Evolutionary conservation across 1,140 invertebrate species (phyloP).

Genomic region (Drosophila ficusphila): DNA sequence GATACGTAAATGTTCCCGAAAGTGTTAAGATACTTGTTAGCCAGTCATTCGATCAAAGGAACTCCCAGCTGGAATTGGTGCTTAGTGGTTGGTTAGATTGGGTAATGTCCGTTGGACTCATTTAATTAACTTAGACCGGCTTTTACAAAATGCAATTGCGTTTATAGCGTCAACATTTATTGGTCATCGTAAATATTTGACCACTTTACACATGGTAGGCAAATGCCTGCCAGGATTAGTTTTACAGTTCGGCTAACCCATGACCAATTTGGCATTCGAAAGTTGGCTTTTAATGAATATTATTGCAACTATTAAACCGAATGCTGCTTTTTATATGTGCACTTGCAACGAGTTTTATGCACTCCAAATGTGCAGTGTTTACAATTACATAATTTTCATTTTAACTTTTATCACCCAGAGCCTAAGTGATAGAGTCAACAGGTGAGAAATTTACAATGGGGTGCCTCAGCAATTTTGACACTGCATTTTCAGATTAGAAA

Average conservation of each 20-base stretch:
- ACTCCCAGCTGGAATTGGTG: constrained; percentile 16
- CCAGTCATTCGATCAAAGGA: constrained; percentile 8
- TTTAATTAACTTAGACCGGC: neutral
- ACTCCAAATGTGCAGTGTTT: constrained; percentile 2
- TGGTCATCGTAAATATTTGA: constrained; percentile 16
- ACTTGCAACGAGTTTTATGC: constrained; percentile 3
- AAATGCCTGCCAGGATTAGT: neutral
- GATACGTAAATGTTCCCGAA: constrained; percentile 17
- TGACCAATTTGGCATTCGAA: constrained; percentile 11
- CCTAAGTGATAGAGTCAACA: constrained; percentile 54
- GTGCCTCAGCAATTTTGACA: neutral
- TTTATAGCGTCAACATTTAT: constrained; percentile 3
- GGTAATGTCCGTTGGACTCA: neutral
- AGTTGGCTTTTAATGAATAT: constrained; percentile 10
- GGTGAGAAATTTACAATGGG: too few relatives aligned
- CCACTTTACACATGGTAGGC: neutral
- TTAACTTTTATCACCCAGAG: constrained; percentile 22
- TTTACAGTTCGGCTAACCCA: neutral
- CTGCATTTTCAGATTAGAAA: neutral
- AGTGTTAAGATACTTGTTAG: constrained; percentile 18
- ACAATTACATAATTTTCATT: constrained; percentile 7
- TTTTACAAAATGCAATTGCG: neutral
- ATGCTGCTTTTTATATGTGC: constrained; percentile 4
- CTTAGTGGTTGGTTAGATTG: constrained; percentile 35
- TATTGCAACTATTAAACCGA: constrained; percentile 1